These are phyloP conservation scores for Phoxinus phoxinus DNA, from an alignment of 2,113 vertebrate species.

Conservation along the genomic window DNA sequence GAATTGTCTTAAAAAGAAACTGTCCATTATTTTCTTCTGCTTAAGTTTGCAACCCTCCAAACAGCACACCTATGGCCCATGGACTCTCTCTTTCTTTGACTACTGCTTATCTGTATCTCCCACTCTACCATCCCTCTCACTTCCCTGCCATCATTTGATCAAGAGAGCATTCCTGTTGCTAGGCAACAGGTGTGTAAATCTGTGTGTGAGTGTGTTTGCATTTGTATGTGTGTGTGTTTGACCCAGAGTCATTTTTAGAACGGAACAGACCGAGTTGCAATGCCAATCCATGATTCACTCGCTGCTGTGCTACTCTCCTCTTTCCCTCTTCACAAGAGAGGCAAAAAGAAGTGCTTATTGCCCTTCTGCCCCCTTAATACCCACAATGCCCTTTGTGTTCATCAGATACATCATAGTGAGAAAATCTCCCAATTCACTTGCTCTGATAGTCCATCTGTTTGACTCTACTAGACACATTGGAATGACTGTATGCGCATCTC, in stretches of 20 bases:
- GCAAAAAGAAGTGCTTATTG: constrained; percentile 47
- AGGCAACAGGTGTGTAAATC: constrained; percentile 74
- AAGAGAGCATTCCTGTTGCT: constrained; percentile 73
- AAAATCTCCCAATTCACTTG: background rate
- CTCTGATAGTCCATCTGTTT: background rate
- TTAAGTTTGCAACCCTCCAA: background rate
- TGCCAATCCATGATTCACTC: constrained; percentile 44
- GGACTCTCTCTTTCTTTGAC: constrained; percentile 22
- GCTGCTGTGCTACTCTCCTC: constrained; percentile 37
- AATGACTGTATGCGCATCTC: background rate
- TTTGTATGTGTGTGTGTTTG: constrained; percentile 45
- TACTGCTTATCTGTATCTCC: constrained; percentile 24
- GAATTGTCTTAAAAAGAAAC: background rate
- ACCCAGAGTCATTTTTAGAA: constrained; percentile 64
- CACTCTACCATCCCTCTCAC: constrained; percentile 35
- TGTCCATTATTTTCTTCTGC: background rate
- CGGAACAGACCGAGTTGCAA: constrained; percentile 46
- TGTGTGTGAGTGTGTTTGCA: constrained; percentile 44
- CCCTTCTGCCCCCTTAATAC: constrained; percentile 34
- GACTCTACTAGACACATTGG: background rate
- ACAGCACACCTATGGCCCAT: background rate
- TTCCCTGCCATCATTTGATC: constrained; percentile 50
- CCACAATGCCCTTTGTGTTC: constrained; percentile 17
- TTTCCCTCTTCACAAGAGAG: constrained; percentile 39
- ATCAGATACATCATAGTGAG: constrained; percentile 16